Percentiles rank a stretch among this genome's conserved stretches.
These are phyloP conservation scores for Drosophila biarmipes DNA, from an alignment of 1,140 invertebrate species.

Conservation along the genomic window DNA sequence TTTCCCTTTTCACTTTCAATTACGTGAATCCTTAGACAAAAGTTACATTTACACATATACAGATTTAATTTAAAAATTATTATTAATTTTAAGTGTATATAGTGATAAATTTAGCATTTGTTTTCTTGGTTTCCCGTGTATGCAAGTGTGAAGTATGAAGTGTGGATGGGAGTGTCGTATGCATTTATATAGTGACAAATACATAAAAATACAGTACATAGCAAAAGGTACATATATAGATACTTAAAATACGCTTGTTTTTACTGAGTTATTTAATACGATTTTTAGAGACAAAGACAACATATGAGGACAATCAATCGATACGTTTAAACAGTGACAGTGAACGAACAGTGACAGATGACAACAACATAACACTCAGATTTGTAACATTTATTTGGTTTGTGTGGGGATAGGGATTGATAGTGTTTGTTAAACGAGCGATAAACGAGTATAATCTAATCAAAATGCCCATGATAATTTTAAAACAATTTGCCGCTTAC, in stretches of 20 bases:
- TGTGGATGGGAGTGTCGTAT: slow-evolving; percentile 16
- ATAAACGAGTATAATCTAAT: slow-evolving; percentile 27
- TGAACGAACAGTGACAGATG: slow-evolving; percentile 63
- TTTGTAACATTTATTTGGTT: slow-evolving; percentile 50
- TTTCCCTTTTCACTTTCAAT: slow-evolving; percentile 20
- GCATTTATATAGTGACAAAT: slow-evolving; percentile 44
- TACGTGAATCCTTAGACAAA: slow-evolving; percentile 45
- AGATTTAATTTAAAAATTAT: slow-evolving; percentile 56
- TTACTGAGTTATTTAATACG: slow-evolving; percentile 29
- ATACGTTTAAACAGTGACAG: slow-evolving; percentile 55
- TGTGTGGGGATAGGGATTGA: slow-evolving; percentile 1
- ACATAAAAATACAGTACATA: slow-evolving; percentile 68
- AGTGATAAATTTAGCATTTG: slow-evolving; percentile 32
- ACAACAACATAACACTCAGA: slow-evolving; percentile 73
- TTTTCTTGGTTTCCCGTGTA: slow-evolving; percentile 6
- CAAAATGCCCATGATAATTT: slow-evolving; percentile 6
- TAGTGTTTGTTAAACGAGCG: slow-evolving; percentile 9
- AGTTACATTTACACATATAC: slow-evolving; percentile 72
- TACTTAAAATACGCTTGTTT: slow-evolving; percentile 47
- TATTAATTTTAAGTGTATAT: slow-evolving; percentile 36
- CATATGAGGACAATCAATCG: slow-evolving; percentile 53
- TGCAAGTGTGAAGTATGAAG: slow-evolving; percentile 33
- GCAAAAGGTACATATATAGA: slow-evolving; percentile 70
- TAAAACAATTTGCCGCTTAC: slow-evolving; percentile 14
- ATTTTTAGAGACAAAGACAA: slow-evolving; percentile 49